A percentile compares a stretch with the other conserved stretches of the same genome.
phyloP scores from a whole-genome alignment of 1,140 invertebrate genomes.

The Rhagoletis zephyria region DNA sequence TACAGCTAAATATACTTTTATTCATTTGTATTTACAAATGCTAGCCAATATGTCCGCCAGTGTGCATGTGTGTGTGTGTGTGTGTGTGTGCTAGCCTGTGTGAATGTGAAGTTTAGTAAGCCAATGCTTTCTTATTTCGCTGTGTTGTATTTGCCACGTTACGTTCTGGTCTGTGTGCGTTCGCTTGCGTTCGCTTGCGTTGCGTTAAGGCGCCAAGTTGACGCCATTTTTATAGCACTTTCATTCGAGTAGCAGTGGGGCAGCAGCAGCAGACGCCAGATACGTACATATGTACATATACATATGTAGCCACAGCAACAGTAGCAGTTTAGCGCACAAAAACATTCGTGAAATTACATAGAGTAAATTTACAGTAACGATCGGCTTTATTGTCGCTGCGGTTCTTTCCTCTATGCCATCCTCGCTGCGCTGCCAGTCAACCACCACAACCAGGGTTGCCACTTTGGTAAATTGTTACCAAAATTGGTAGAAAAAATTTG shows the following conservation, averaged over 20 bases:
- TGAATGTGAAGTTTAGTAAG: conserved; percentile 23
- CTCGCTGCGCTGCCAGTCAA: no score
- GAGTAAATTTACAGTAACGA: neutral
- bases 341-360: neutral
- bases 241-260: neutral
- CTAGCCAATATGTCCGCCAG: neutral
- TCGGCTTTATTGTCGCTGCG: neutral
- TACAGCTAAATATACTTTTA: conserved; percentile 6
- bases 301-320: neutral
- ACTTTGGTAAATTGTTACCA: no score
- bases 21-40: conserved; percentile 35
- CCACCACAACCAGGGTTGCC: no score
- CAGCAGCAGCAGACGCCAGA: neutral
- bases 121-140: neutral
- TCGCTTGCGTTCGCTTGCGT: neutral
- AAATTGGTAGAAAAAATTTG: no score
- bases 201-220: conserved; percentile 22
- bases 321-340: neutral
- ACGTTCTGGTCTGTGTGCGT: no score
- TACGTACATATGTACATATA: neutral
- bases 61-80: neutral
- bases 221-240: conserved; percentile 43
- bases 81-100: neutral
- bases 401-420: neutral
- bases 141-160: neutral